Evolutionary conservation across 2,113 vertebrate species (phyloP).

Genomic region (Oryzias curvinotus): DNA sequence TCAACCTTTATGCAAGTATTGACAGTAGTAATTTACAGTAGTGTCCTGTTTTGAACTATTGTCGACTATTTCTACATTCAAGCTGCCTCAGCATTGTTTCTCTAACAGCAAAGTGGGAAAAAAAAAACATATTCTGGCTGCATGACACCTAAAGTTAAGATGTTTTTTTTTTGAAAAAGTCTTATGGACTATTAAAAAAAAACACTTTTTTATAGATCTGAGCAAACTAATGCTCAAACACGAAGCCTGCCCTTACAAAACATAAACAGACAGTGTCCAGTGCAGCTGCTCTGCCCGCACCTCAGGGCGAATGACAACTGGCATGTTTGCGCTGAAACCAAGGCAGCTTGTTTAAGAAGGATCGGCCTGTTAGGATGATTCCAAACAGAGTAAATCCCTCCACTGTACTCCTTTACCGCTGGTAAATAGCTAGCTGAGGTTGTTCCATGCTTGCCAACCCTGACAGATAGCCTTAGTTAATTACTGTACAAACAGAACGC

Average conservation of each 20-base stretch:
- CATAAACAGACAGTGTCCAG: constrained; percentile 38
- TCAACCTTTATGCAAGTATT: too few species aligned
- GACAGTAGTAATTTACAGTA: background rate
- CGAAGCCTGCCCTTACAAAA: constrained; percentile 21
- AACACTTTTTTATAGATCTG: constrained; percentile 42
- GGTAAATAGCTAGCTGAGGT: constrained; percentile 47
- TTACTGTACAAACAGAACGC: constrained; percentile 50
- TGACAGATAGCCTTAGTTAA: constrained; percentile 40
- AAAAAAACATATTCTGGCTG: constrained; percentile 34
- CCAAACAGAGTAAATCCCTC: constrained; percentile 32
- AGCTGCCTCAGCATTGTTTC: constrained; percentile 15
- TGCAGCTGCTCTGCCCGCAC: constrained; percentile 28
- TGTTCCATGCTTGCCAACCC: constrained; percentile 13
- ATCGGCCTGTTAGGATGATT: constrained; percentile 39
- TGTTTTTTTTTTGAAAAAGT: constrained; percentile 4
- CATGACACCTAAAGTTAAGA: background rate
- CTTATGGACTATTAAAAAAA: constrained; percentile 33
- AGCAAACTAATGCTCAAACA: constrained; percentile 40
- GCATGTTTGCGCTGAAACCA: constrained; percentile 46
- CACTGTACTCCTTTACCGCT: constrained; percentile 29
- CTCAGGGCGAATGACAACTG: constrained; percentile 31
- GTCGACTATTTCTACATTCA: constrained; percentile 6
- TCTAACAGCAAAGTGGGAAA: constrained; percentile 18
- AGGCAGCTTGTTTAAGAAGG: constrained; percentile 41
- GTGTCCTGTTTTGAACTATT: background rate